These are phyloP conservation scores for Cottus gobio DNA, from an alignment of 2,113 vertebrate genomes.

Conservation along the genomic window DNA sequence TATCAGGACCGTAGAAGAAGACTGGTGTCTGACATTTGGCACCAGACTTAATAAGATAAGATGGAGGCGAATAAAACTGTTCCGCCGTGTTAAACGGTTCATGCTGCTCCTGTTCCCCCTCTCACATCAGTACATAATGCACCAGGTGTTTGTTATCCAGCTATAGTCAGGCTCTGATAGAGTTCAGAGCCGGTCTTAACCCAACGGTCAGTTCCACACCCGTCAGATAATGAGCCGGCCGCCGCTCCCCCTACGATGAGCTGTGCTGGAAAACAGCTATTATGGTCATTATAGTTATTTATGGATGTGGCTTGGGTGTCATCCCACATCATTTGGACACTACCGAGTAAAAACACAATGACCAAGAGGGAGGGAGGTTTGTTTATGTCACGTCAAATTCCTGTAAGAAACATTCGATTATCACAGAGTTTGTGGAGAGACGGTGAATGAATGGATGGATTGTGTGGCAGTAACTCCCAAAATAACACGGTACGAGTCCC, in stretches of 20 bases:
- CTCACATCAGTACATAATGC: background rate
- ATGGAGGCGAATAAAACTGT: background rate
- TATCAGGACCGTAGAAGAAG: background rate
- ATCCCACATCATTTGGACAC: conserved; percentile 32
- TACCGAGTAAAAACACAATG: conserved; percentile 9
- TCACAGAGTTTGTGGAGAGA: conserved; percentile 9
- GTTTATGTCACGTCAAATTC: conserved; percentile 39
- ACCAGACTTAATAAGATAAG: background rate
- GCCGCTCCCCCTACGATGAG: conserved; percentile 35
- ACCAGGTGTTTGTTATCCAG: conserved; percentile 22
- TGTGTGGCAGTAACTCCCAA: conserved; percentile 19
- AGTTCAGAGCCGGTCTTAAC: conserved; percentile 9
- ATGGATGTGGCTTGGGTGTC: conserved; percentile 51
- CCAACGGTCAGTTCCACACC: conserved; percentile 19
- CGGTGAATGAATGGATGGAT: conserved; percentile 6
- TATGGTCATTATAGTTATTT: conserved; percentile 71
- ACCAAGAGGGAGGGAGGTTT: conserved; percentile 7
- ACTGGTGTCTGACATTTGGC: background rate
- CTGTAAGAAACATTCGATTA: conserved; percentile 11
- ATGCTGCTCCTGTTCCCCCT: background rate
- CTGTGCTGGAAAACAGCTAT: conserved; percentile 66
- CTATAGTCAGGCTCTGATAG: background rate
- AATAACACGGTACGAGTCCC: conserved; percentile 25
- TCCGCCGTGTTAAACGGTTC: background rate
- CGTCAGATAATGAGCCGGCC: conserved; percentile 36